These are phyloP conservation scores for Odontocerum albicorne DNA, from an alignment of 2,888 invertebrate genomes.

Conservation along the genomic window DNA sequence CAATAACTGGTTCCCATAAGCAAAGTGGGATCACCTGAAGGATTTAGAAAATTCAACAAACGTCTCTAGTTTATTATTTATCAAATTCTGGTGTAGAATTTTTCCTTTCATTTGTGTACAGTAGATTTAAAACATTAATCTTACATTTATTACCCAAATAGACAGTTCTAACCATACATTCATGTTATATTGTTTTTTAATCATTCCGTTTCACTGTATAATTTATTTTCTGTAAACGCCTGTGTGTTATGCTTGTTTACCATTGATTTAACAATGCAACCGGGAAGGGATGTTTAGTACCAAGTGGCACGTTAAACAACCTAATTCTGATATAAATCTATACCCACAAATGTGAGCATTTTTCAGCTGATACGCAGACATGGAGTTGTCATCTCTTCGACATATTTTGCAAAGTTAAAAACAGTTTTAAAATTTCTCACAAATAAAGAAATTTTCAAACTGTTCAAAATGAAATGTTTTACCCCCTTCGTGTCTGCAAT, in stretches of 20 bases:
- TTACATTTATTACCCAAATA: conserved; percentile 32
- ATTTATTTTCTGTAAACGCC: conserved; percentile 11
- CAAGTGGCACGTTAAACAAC: no score
- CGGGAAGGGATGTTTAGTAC: no score
- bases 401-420: no score
- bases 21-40: conserved; percentile 44
- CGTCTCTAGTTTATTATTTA: conserved; percentile 33
- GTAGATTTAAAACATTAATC: conserved; percentile 33
- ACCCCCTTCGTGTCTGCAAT: no score
- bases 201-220: conserved; percentile 33
- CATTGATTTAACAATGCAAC: no score
- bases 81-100: conserved; percentile 32
- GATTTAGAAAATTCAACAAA: conserved; percentile 31
- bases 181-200: conserved; percentile 30
- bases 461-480: no score
- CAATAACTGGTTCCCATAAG: conserved; percentile 39
- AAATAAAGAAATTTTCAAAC: no score
- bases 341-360: no score
- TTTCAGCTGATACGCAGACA: no score
- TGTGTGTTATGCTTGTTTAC: no score
- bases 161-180: conserved; percentile 22
- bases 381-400: conserved; percentile 2
- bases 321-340: no score
- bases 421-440: no score
- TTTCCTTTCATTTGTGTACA: conserved; percentile 35